These are phyloP conservation scores for Tretioscincus oriximinensis DNA, from an alignment of 2,113 vertebrate genomes.

Conservation along the genomic window DNA sequence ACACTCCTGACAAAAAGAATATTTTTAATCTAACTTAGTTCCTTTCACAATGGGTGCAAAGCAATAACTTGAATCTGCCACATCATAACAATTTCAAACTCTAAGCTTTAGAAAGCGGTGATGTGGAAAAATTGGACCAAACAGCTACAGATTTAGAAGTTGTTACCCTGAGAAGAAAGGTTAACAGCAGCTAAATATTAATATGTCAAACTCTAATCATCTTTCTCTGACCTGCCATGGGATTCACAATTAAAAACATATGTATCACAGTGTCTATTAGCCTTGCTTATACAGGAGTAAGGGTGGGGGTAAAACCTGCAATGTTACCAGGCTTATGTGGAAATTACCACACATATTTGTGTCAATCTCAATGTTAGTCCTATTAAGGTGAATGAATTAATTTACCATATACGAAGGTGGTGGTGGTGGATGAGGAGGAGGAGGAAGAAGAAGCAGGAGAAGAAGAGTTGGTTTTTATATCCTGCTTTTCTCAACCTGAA, in stretches of 20 bases:
- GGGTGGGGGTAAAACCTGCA: too few relatives aligned
- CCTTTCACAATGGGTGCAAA: conserved; percentile 61
- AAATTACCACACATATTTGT: too few relatives aligned
- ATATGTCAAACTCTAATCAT: conserved; percentile 75
- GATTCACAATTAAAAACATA: conserved; percentile 62
- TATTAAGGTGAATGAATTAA: too few relatives aligned
- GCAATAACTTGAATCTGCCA: conserved; percentile 66
- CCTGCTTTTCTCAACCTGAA: too few relatives aligned
- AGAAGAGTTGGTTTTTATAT: too few relatives aligned
- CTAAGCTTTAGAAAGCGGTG: conserved; percentile 67
- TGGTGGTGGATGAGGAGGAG: too few relatives aligned
- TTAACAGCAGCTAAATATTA: conserved; percentile 83
- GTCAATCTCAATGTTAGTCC: too few relatives aligned
- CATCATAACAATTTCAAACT: conserved; percentile 73
- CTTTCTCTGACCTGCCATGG: conserved; percentile 57
- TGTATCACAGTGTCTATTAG: not conserved
- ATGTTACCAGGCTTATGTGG: too few relatives aligned
- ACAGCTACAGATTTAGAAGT: conserved; percentile 68
- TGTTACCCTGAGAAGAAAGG: conserved; percentile 78
- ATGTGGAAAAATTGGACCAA: conserved; percentile 76
- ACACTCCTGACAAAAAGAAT: conserved; percentile 58
- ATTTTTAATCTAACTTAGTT: conserved; percentile 51
- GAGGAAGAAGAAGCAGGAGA: too few relatives aligned
- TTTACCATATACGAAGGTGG: too few relatives aligned
- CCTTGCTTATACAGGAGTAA: too few relatives aligned